Evolutionary conservation across 2,888 invertebrate species (phyloP), one percentile per base, ranked within the genome.

Genomic region (Perizoma affinitatum): DNA sequence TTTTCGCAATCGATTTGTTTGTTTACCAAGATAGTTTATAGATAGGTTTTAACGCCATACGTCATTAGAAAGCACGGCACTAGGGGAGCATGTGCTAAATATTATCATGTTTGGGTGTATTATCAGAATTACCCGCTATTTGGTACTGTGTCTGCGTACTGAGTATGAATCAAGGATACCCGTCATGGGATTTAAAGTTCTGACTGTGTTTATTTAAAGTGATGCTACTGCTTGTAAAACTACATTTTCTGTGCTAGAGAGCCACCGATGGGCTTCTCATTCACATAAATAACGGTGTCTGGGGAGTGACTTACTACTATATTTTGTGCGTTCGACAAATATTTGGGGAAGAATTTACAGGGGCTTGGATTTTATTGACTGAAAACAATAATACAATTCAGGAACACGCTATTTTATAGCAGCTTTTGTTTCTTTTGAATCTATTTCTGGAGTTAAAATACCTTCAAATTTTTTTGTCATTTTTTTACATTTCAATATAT

Each of bases 281-380:
- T 58, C 55, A 56, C 52, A 61, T 64, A 64, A 64, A 64, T 64
- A 60, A 64, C 57, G 64, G 54, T 44, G 60, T 58, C 64, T 58
- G 45, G 22, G 44, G 41, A 10, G 44, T 58, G 48, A 64, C 51
- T 60, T 64, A 60, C 58, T 48, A 54, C 60, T 48, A 61, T 64
- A 64, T 64, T 64, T 60, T 64, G 64, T 61, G 45, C 64, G 54
- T 38, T 61, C 54, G 54, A 60, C 57, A 61, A 61, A 60, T 64
- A 64, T 60, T 63, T 54, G 36, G 44, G 50, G 36, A 36, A 51
- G 47, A 52, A 55, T 63, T 63, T 52, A 43, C 58, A 55, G 54
- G 43, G 54, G 42, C 8, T 53, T 11, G 40, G 11, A 55, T 58
- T 63, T 63, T 58, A 62, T 51, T 52, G 49, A 55, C 45, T 63